A percentile compares a stretch with the other conserved stretches of the same genome.
Conservation (phyloP, 2,888 invertebrate species). For the Spodoptera littoralis region DNA sequence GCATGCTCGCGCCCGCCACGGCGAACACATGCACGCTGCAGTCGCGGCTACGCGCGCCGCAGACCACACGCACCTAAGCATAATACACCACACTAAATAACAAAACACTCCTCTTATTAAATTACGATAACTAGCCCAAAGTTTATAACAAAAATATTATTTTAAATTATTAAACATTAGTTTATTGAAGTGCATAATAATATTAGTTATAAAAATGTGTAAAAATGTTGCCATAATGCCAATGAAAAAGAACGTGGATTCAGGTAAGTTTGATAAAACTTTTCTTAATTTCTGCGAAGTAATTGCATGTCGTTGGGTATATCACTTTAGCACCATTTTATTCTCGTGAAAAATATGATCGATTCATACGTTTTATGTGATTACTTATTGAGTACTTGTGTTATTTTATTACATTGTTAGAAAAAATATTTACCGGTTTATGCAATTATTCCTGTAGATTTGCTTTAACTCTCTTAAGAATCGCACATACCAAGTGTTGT, state of each 20-base stretch:
- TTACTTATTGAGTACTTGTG: no score
- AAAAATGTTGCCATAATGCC: constrained; percentile 77
- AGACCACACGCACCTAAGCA: constrained; percentile 46
- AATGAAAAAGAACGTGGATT: constrained; percentile 71
- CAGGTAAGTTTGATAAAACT: constrained; percentile 68
- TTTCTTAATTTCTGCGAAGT: constrained; percentile 20
- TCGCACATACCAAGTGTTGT: no score
- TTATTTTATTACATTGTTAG: no score
- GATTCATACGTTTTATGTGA: no score
- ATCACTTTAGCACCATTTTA: constrained; percentile 8
- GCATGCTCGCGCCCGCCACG: constrained; percentile 32
- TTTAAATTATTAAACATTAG: constrained; percentile 4
- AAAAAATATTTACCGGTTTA: no score
- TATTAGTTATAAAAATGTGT: constrained; percentile 69
- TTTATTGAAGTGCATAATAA: constrained; percentile 49
- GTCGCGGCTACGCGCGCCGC: constrained; percentile 57
- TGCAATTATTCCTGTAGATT: no score
- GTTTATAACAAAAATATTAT: constrained; percentile 6
- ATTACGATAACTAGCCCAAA: constrained; percentile 7
- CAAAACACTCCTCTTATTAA: constrained; percentile 29
- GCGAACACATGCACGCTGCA: constrained; percentile 49
- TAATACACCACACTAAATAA: constrained; percentile 43
- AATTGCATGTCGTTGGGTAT: constrained; percentile 10
- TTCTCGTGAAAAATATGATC: neutral
- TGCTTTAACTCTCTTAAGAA: no score